phyloP scores from a whole-genome alignment of 2,888 invertebrate genomes.

The Eupeodes latifasciatus region DNA sequence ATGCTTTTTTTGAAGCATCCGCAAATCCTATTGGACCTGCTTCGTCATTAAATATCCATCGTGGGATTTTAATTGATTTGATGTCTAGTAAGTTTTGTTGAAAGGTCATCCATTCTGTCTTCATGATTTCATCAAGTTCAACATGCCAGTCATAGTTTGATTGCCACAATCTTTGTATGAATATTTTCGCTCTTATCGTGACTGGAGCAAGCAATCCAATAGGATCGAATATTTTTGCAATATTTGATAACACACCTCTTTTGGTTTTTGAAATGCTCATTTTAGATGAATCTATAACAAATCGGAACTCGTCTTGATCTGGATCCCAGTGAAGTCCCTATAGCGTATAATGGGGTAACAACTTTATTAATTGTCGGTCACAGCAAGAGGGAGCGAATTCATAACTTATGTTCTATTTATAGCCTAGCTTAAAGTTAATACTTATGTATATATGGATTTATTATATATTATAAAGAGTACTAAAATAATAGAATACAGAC shows the following conservation, averaged over 20 bases:
- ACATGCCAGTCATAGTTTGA: slow-evolving; percentile 16
- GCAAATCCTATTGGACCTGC: slow-evolving; percentile 17
- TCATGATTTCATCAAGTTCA: slow-evolving; percentile 18
- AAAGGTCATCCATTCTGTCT: slow-evolving; percentile 13
- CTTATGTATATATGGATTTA: too few species aligned
- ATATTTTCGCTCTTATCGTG: slow-evolving; percentile 14
- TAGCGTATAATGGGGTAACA: too few species aligned
- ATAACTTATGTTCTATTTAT: too few species aligned
- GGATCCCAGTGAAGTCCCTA: slow-evolving; percentile 24
- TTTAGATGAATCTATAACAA: not conserved
- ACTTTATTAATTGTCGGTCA: too few species aligned
- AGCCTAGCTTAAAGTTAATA: too few species aligned
- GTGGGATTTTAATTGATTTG: slow-evolving; percentile 16
- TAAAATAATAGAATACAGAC: too few species aligned
- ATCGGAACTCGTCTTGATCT: slow-evolving; percentile 20
- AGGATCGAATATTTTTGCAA: slow-evolving; percentile 29
- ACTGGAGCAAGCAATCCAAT: slow-evolving; percentile 11
- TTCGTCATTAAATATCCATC: slow-evolving; percentile 21
- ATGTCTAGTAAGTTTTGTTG: slow-evolving; percentile 19
- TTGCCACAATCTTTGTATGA: slow-evolving; percentile 19
- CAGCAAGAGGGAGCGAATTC: too few species aligned
- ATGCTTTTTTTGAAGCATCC: slow-evolving; percentile 18
- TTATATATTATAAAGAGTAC: too few species aligned
- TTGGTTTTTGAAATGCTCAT: slow-evolving; percentile 16
- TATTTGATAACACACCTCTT: slow-evolving; percentile 11